These are phyloP conservation scores for Okapia johnstoni DNA, from an alignment of 2,113 vertebrate genomes.

Conservation along the genomic window DNA sequence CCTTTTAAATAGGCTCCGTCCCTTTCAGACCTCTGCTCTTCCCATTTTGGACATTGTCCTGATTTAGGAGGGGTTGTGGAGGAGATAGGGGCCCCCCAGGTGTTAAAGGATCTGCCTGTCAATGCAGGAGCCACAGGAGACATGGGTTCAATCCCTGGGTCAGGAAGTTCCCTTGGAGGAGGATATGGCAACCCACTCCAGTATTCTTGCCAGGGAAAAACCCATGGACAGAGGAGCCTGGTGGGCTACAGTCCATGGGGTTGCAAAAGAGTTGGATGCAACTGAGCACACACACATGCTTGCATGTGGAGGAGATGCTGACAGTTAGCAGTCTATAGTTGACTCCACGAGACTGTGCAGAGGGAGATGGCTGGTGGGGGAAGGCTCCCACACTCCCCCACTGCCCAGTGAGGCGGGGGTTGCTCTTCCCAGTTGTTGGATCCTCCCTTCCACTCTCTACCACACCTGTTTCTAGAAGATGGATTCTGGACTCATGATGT, in stretches of 20 bases:
- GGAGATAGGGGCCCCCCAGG: not conserved
- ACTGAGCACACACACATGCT: not conserved
- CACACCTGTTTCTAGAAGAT: not conserved
- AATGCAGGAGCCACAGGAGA: not conserved
- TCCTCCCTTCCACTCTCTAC: no score
- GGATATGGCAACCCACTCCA: not conserved
- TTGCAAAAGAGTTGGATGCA: not conserved
- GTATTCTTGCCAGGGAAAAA: not conserved
- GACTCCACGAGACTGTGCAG: rapidly evolving
- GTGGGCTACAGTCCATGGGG: not conserved
- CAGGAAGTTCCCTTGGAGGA: not conserved
- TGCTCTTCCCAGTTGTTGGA: not conserved
- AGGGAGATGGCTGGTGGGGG: rapidly evolving
- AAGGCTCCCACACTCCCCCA: not conserved
- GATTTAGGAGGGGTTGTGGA: not conserved
- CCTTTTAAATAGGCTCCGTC: rapidly evolving
- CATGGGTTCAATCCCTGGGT: not conserved
- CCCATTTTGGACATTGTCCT: not conserved
- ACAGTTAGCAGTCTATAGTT: not conserved
- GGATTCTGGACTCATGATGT: not conserved
- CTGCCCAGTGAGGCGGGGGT: rapidly evolving
- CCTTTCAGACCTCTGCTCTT: not conserved
- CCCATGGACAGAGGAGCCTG: not conserved
- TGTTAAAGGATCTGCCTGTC: not conserved
- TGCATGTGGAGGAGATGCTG: not conserved